Conservation (phyloP, 2,113 vertebrate genomes). For the Megaceryle maxima region DNA sequence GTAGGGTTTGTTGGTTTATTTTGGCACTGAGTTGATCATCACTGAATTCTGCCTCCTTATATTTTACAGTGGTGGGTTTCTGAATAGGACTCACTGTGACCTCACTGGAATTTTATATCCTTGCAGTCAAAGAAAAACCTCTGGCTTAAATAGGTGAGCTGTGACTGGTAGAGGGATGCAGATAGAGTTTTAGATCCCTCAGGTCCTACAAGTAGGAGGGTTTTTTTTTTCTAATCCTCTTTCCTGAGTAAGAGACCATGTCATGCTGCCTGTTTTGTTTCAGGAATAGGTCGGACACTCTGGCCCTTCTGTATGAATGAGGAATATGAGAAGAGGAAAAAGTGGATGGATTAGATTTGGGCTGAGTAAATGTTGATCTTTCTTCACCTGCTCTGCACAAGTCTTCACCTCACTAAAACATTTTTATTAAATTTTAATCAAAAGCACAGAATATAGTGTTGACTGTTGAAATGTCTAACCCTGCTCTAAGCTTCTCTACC, state of each 20-base stretch:
- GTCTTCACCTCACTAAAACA: constrained; percentile 64
- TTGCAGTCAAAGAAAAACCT: constrained; percentile 16
- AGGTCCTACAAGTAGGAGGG: not conserved
- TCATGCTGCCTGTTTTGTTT: constrained; percentile 20
- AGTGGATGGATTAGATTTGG: constrained; percentile 60
- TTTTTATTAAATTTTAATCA: constrained; percentile 82
- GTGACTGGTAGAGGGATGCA: not conserved
- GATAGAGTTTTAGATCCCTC: constrained; percentile 31
- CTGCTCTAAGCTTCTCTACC: not conserved
- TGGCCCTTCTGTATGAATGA: constrained; percentile 33
- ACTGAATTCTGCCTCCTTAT: constrained; percentile 28
- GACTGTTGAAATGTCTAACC: constrained; percentile 55
- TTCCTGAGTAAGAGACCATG: not conserved
- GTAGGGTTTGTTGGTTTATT: constrained; percentile 12
- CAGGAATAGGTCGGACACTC: constrained; percentile 1
- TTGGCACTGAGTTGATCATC: constrained; percentile 27
- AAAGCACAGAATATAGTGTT: constrained; percentile 76
- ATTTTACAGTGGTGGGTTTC: constrained; percentile 7
- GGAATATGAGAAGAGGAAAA: constrained; percentile 69
- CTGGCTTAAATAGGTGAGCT: constrained; percentile 34
- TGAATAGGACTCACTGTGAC: not conserved
- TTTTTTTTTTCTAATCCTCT: not conserved
- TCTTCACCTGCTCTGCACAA: constrained; percentile 74
- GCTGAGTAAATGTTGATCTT: constrained; percentile 72
- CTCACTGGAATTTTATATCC: not conserved